Conservation (phyloP, 2,888 invertebrate genomes). For the Philereme vetulata region DNA sequence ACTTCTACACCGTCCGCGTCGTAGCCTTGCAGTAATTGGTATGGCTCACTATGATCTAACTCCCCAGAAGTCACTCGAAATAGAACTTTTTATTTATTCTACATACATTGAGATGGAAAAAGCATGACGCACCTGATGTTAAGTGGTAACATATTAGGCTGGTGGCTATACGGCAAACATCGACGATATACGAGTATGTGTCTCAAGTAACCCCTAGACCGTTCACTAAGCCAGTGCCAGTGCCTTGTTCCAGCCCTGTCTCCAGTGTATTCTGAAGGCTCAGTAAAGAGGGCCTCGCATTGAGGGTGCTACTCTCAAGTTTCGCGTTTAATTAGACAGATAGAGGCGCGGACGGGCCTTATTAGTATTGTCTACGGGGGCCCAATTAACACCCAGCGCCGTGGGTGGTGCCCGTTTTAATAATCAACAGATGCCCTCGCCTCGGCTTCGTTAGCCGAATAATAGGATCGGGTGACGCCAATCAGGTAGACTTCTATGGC, state of each 20-base stretch:
- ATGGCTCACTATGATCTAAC: no score
- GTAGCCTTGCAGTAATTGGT: no score
- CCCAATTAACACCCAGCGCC: constrained; percentile 82
- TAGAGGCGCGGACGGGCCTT: constrained; percentile 83
- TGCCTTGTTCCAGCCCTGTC: constrained; percentile 7
- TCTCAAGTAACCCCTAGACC: no score
- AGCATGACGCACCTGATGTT: no score
- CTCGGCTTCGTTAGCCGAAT: constrained; percentile 79
- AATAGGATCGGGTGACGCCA: constrained; percentile 72
- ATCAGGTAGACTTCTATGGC: constrained; percentile 25
- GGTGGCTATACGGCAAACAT: no score
- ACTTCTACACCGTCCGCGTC: no score
- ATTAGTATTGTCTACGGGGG: constrained; percentile 84
- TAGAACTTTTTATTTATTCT: no score
- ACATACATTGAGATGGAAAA: no score
- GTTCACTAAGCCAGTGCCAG: no score
- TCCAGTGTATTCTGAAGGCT: constrained; percentile 75
- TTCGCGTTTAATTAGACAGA: constrained; percentile 84
- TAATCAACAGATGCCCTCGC: constrained; percentile 80
- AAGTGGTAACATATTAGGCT: no score
- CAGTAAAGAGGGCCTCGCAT: constrained; percentile 78
- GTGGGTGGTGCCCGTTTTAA: constrained; percentile 79
- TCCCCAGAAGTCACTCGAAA: no score
- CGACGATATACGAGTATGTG: no score
- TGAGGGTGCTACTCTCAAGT: constrained; percentile 82